Percentiles rank a stretch among this genome's conserved stretches.
These are phyloP conservation scores for Macrotrachela quadricornifera DNA, from an alignment of 1,140 invertebrate species.

Conservation along the genomic window DNA sequence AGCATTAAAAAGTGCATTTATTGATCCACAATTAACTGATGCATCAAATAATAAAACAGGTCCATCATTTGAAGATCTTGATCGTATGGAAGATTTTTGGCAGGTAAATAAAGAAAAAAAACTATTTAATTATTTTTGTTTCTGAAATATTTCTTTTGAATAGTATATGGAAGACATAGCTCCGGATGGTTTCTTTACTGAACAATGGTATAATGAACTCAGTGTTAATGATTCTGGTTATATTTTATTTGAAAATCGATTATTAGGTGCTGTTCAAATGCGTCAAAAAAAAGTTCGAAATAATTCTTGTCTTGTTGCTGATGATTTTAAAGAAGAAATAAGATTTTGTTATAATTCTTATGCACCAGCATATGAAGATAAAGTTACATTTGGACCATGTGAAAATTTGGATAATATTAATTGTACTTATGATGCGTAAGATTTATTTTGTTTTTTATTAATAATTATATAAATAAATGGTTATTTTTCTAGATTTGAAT, in stretches of 20 bases:
- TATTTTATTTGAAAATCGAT: constrained; percentile 42
- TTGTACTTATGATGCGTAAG: not conserved
- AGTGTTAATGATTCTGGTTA: constrained; percentile 28
- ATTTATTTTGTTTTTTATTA: no score
- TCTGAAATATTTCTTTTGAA: not conserved
- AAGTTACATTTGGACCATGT: not conserved
- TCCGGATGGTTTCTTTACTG: constrained; percentile 39
- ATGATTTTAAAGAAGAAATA: constrained; percentile 9
- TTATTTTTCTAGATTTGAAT: not conserved
- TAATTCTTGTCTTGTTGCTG: constrained; percentile 6
- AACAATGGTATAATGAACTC: constrained; percentile 37
- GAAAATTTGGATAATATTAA: constrained; percentile 14
- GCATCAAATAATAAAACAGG: constrained; percentile 24
- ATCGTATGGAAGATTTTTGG: constrained; percentile 40
- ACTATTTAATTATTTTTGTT: constrained; percentile 23
- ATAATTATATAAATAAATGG: not conserved
- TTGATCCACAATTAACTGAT: constrained; percentile 20
- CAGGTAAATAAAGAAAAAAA: constrained; percentile 26
- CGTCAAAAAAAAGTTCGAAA: constrained; percentile 34
- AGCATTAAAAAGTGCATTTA: constrained; percentile 37
- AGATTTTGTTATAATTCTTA: constrained; percentile 20
- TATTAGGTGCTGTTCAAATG: constrained; percentile 42
- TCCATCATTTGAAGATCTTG: constrained; percentile 33
- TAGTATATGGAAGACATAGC: constrained; percentile 38
- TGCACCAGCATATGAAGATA: constrained; percentile 6